phyloP scores from a whole-genome alignment of 2,113 vertebrate genomes.

The Zapornia atra region DNA sequence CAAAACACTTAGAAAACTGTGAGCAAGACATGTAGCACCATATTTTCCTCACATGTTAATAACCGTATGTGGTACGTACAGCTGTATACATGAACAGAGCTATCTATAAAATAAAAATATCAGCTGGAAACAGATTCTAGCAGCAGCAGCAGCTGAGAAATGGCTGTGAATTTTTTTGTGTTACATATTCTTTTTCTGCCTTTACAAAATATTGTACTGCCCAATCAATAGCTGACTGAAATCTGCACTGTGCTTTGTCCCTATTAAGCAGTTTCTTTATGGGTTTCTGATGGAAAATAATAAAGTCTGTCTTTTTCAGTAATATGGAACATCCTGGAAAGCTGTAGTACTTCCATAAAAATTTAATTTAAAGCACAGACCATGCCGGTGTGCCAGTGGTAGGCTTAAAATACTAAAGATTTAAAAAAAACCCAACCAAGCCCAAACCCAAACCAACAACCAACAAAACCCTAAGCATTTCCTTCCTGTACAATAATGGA shows the following conservation, averaged over 20 bases:
- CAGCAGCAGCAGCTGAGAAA: conserved; percentile 61
- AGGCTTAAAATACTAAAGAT: conserved; percentile 73
- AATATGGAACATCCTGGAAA: conserved; percentile 42
- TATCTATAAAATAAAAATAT: background rate
- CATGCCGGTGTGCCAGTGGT: conserved; percentile 58
- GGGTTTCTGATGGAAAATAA: conserved; percentile 63
- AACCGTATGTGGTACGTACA: background rate
- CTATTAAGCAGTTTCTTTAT: conserved; percentile 37
- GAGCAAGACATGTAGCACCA: conserved; percentile 61
- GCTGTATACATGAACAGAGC: background rate
- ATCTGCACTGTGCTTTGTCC: conserved; percentile 68
- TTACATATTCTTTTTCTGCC: conserved; percentile 20
- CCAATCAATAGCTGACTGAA: conserved; percentile 69
- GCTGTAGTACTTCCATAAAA: conserved; percentile 51
- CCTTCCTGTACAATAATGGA: conserved; percentile 76
- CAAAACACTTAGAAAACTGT: conserved; percentile 30
- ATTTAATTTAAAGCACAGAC: conserved; percentile 71
- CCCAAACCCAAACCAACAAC: background rate
- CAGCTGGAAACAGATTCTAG: conserved; percentile 24
- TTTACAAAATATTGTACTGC: conserved; percentile 53
- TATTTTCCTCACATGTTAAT: background rate
- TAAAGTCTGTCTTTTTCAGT: conserved; percentile 13
- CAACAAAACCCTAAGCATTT: conserved; percentile 56
- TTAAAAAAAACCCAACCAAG: background rate
- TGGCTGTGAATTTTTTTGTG: conserved; percentile 13